These are phyloP conservation scores for Festucalex cinctus DNA, from an alignment of 2,113 vertebrate genomes.

Conservation along the genomic window DNA sequence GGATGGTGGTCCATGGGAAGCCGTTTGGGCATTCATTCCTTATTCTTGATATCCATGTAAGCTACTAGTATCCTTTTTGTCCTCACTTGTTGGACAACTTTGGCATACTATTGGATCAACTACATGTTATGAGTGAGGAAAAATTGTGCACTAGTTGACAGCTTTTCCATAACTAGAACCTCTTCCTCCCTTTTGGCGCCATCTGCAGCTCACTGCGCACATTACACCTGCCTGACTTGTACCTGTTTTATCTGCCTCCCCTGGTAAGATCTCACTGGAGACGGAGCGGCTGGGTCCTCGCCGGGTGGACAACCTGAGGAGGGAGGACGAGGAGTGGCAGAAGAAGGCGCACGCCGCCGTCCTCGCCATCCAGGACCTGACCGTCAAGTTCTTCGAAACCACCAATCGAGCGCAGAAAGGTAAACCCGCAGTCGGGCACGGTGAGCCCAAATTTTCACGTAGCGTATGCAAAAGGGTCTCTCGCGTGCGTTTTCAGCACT, in stretches of 20 bases:
- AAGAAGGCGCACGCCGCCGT: conserved; percentile 91
- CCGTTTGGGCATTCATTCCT: background rate
- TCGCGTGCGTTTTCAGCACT: conserved; percentile 71
- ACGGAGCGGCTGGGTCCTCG: conserved; percentile 95
- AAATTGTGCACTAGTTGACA: background rate
- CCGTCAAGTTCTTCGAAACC: conserved; percentile 97
- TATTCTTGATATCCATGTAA: background rate
- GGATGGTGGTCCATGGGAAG: background rate
- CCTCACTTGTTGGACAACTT: background rate
- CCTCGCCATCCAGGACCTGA: conserved; percentile 94
- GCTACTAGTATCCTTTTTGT: no score
- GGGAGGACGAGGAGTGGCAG: conserved; percentile 95
- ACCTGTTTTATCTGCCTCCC: background rate
- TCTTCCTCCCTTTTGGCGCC: conserved; percentile 2
- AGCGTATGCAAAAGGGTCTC: background rate
- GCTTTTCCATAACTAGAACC: background rate
- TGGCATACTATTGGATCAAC: background rate
- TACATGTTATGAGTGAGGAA: background rate
- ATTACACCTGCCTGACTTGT: conserved; percentile 1
- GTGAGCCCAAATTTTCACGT: background rate
- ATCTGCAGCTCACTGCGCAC: conserved; percentile 23
- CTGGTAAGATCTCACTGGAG: conserved; percentile 87
- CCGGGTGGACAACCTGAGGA: conserved; percentile 87
- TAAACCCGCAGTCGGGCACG: conserved; percentile 34
- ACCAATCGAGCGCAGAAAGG: conserved; percentile 94